Evolutionary conservation across 2,888 invertebrate species (phyloP).

Genomic region (Synanthedon myopaeformis): DNA sequence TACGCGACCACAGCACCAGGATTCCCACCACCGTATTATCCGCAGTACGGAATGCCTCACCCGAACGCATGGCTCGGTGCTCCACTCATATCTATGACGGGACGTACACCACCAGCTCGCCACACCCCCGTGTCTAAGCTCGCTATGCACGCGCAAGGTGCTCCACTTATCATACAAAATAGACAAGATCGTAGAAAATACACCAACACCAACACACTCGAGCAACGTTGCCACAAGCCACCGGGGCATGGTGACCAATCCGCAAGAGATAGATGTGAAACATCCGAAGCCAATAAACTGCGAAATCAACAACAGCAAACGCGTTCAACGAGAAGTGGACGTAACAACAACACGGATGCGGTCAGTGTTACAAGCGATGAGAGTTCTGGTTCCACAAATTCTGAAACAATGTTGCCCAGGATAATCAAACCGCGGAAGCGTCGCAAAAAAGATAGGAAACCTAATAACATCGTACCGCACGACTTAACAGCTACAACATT

Average conservation of each 20-base stretch:
- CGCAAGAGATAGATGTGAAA: conserved; percentile 44
- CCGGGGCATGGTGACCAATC: conserved; percentile 37
- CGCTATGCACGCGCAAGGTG: conserved; percentile 87
- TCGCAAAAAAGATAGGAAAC: conserved; percentile 89
- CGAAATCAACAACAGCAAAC: conserved; percentile 56
- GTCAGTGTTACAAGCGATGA: conserved; percentile 83
- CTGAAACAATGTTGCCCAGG: conserved; percentile 84
- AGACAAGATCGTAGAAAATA: conserved; percentile 69
- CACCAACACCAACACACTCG: conserved; percentile 32
- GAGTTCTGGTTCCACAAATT: conserved; percentile 74
- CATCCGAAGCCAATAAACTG: conserved; percentile 47
- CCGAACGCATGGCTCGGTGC: conserved; percentile 82
- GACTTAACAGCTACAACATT: conserved; percentile 46
- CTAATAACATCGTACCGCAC: conserved; percentile 65
- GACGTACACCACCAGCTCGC: conserved; percentile 62
- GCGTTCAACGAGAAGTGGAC: conserved; percentile 49
- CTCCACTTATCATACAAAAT: conserved; percentile 82
- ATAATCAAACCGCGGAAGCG: conserved; percentile 91
- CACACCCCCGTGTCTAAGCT: conserved; percentile 76
- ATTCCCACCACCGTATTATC: conserved; percentile 65
- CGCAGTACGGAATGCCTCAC: conserved; percentile 62
- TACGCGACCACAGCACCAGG: conserved; percentile 62
- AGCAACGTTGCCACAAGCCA: conserved; percentile 51
- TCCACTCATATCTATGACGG: conserved; percentile 84
- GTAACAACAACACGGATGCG: conserved; percentile 74